Evolutionary conservation across 2,888 invertebrate species (phyloP), one percentile per base, ranked within the genome.

Genomic region (Polia nebulosa): DNA sequence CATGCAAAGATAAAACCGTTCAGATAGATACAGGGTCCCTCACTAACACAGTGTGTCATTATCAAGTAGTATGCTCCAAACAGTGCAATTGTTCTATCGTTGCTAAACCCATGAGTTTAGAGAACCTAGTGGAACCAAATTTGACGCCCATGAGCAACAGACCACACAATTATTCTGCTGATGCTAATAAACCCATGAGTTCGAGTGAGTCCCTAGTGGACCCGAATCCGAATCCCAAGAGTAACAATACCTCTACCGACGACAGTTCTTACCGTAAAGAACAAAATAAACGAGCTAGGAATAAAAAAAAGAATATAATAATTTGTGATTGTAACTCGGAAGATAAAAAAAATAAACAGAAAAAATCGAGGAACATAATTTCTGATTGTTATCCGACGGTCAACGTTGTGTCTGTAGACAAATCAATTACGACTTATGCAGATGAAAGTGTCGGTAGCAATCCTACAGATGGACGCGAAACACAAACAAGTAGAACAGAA

Each of bases 351-450:
- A 27, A 22, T 9, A 53, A 34, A 47, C 27, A 17, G 17, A 58
- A 32, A 53, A 74, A 68, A 56, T 52, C 47, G 56, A 72, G 73
- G 15, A 64, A 66, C 27, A 67, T 71, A 32, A 67, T 51, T 53
- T 85, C 86, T 52, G 64, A 71, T 59, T 85, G 87, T 73, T 75
- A 72, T 0, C 53, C 76, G 13, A 34, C 34, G 22, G 22, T n/a
- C 22, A 70, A 39, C n/a, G 69, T 53, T 49, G 13, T 2, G 29
- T 45, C 51, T 66, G 67, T 67, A 15, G 86, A 92, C 56, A 92
- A 91, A 82, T 74, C 80, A 11, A 78, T 89, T 17, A 80, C 86
- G 3, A 92, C 92, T 1, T 89, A 75, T 56, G 65, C 80, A 2
- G 90, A 91, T 39, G 81, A 86, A 78, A 84, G 81, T 3, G 81